Evolutionary conservation across 2,888 invertebrate species (phyloP), one percentile per base, ranked within the genome.

Genomic region (Tortrix viridana): DNA sequence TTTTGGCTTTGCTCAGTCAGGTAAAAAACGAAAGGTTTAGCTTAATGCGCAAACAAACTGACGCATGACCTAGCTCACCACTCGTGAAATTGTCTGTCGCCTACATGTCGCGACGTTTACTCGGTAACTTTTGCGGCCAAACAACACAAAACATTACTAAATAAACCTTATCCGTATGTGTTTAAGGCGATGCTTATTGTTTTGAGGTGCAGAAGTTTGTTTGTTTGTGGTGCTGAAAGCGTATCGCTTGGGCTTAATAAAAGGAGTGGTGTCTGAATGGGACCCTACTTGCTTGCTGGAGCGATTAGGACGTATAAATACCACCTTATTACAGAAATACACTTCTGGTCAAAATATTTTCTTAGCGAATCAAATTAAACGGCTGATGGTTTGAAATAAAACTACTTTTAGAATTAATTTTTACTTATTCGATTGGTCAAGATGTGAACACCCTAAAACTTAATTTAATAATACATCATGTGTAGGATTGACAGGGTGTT

Each of bases 41-140:
- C 7, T 20, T 41, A 20, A 38, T 49, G 18, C 41, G 23, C 18
- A 26, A 47, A 50, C 50, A 19, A 18, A 55, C 20, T 22, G 22
- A 50, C 32, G 38, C 62, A 41, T 46, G 65, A 61, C 65, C 65
- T 65, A 57, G 58, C 65, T 9, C 54, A 64, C 52, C 44, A 60
- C 38, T 61, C 65, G 53, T 49, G 56, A 60, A 52, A 60, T 57
- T 53, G 46, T 57, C 62, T 57, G 65, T 65, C 60, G 65, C 60
- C 64, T 44, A 1, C 47, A 18, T 32, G 57, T 65, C 57, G 65
- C 60, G 48, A 46, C 52, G 38, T 23, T 5, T 20, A 50, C 55
- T 16, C 49, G 37, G 7, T 43, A 9, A 32, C 41, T 16, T 58
- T 52, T 57, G 26, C 53, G 20, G 26, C 22, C 16, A 37, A 43